Evolutionary conservation across 2,113 vertebrate species (phyloP).

Genomic region (Podocnemis expansa): DNA sequence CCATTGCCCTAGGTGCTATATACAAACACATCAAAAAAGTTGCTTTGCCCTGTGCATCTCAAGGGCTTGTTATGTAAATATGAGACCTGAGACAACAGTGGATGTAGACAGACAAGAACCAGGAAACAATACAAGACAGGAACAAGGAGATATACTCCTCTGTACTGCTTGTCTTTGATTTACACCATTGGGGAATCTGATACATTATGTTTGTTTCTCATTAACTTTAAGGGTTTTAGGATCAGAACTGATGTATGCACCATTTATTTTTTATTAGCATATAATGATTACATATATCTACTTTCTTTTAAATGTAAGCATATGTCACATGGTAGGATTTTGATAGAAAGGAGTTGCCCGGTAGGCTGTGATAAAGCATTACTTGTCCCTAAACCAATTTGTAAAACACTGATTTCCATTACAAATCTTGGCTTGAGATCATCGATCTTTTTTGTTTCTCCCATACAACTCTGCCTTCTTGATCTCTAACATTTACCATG

Average conservation of each 20-base stretch:
- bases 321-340: not conserved
- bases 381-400: not conserved
- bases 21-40: not conserved
- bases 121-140: not conserved
- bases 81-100: not conserved
- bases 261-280: not conserved
- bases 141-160: not conserved
- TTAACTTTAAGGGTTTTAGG: not conserved
- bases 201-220: not conserved
- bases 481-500: not conserved
- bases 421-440: not conserved
- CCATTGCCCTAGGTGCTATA: not conserved
- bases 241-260: not conserved
- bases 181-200: not conserved
- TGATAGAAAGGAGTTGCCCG: not conserved
- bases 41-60: not conserved
- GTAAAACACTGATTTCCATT: not conserved
- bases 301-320: not conserved
- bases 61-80: not conserved
- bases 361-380: not conserved
- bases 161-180: not conserved
- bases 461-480: not conserved
- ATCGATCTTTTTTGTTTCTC: not conserved
- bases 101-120: not conserved
- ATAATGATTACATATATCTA: too few relatives aligned